Base-by-base conservation (phyloP, 2,888 invertebrate genomes). In the Ariolimax columbianus region DNA sequence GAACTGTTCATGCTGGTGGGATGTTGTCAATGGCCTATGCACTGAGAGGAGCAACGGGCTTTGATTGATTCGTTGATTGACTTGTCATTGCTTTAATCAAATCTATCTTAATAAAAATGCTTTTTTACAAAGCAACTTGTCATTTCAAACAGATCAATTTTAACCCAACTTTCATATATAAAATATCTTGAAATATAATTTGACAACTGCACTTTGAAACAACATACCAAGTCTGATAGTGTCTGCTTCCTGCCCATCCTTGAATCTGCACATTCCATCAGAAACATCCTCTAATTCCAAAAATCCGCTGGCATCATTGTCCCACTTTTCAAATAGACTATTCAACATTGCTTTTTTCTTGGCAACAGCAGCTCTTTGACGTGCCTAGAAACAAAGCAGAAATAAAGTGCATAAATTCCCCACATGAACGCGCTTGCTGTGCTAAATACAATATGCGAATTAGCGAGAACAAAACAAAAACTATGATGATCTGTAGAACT, bases 271-370 rank as follows among this genome's bases (percentile, higher is more conserved):
- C 91, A 94, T 91, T 40, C 92, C 90, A 17, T 88, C 89, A 82
- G 92, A 91, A 9, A 94, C 91, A 85, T 93, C 92, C 26, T 93
- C 93, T 77, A 93, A 81, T 84, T 93, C 93, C 23, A 94, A 89
- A 86, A 90, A 92, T 0, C 94, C 94, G 26, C 93, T 92, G 0
- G 93, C 93, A 73, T 94, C 94, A 86, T 94, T 94, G 89, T 94
- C 94, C 93, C 94, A 93, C 86, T 93, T 93, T 88, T 94, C 94
- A 92, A 94, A 94, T 88, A 94, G 88, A 55, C 89, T 88, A 87
- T 94, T 93, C 72, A 93, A 88, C 88, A 91, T 87, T 70, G 90
- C 88, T 88, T 93, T 93, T 26, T 93, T 89, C 83, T 92, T 92
- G 36, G 92, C 91, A 17, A 91, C 90, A 86, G 91, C 88, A 0